Evolutionary conservation across 2,113 vertebrate species (phyloP), one percentile per base, ranked within the genome.

Genomic region (Protomyctophum bolini): DNA sequence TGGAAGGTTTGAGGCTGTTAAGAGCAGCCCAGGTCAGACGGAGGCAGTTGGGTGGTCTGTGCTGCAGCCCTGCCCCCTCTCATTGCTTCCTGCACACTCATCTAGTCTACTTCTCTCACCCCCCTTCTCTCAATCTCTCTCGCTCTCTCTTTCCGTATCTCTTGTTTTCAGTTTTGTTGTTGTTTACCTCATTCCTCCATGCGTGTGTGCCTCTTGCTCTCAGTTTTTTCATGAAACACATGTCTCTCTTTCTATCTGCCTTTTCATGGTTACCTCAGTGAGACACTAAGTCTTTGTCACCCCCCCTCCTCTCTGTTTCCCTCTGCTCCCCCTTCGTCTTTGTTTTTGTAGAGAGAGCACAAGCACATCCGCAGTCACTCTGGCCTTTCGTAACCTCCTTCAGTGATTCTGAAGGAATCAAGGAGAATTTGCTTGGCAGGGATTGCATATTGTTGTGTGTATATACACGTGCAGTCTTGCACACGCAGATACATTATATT

Each of bases 1-100:
- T 86, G 84, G 83, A 85, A 87, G 79, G 83, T 83, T 70, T 83
- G 79, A 86, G 67, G 57, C 77, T 76, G 63, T 78, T 77, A 47
- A 63, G 73, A 69, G 75, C 66, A 47, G 2, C 11, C 63, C n/a
- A 7, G 73, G 67, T 80, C 62, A 54, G 28, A 58, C 76, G 62
- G 41, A 6, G 28, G 63, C 66, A 63, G 76, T 79, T 88, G 81
- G 86, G 89, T 88, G 84, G 86, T 87, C 87, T 77, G 41, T 28
- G 55, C 57, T 61, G 76, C 67, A 73, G 78, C 78, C 56, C 77
- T 80, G 9, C 54, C 67, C 58, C 47, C 61, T 54, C 56, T 58
- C 15, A 6, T 6, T 87, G 84, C 78, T 69, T 81, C 64, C 77
- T 78, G 66, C 63, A 61, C 72, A 81, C 72, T 12, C n/a, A 54